Base-by-base conservation (phyloP, 1,140 invertebrate species). In the Cheumatopsyche charites region DNA sequence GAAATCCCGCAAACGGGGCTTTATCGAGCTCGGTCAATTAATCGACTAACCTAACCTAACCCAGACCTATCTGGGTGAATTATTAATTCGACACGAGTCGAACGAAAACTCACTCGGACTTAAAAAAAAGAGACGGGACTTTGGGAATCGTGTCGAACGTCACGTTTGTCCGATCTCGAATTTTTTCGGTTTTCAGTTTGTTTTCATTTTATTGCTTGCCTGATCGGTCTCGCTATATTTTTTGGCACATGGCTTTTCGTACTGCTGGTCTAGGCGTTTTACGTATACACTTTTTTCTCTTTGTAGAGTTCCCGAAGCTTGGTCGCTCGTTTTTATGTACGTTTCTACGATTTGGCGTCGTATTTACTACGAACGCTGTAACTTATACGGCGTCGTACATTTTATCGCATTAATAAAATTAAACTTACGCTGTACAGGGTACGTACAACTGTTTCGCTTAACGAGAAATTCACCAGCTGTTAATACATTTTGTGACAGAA, bases 381-480 rank as follows among this genome's bases (percentile, higher is more conserved):
- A 52, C n/a, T 52, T 52, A 52, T 52, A 52, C 47, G 47, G 19
- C 47, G 47, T 52, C 47, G 47, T 52, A 52, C 47, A 19, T 52
- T 52, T 52, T 52, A 52, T 52, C 47, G 19, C 47, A 9, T 52
- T 17, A 52, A 52, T 52, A 52, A 52, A 52, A 52, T 52, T 52
- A 52, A 52, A 52, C 47, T 15, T 52, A 52, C 19, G 47, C 19
- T 36, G 29, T 36, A 36, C 29, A 9, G 3, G 9, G 29, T 36
- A 36, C 29, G 29, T 9, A 9, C 29, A 36, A 36, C 29, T 36
- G 29, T 36, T 36, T 36, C 29, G 29, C 29, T 36, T 36, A 36
- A 36, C 29, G 29, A 36, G 29, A 36, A 36, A 36, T 36, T 36
- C 29, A 36, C 29, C 29, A 36, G 29, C 29, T 36, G 29, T 36